Conservation (phyloP, 2,888 invertebrate genomes). For the Cheilosia grossa region DNA sequence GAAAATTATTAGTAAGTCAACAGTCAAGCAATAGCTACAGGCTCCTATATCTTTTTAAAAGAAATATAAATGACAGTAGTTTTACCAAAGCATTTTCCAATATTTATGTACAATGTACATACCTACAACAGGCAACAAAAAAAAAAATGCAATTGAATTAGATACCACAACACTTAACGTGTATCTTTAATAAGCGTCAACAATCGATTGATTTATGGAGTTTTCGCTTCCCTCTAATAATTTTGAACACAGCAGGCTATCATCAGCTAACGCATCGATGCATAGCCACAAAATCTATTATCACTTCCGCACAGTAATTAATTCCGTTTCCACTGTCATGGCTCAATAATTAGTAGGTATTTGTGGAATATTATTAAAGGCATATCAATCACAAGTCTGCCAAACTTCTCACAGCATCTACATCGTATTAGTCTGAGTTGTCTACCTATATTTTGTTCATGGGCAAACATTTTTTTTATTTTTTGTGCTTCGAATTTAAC, state of each 20-base stretch:
- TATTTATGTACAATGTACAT: no score
- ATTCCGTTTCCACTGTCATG: conserved; percentile 47
- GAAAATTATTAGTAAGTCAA: no score
- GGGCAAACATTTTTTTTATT: not conserved
- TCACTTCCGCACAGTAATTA: conserved; percentile 64
- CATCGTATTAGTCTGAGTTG: not conserved
- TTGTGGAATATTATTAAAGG: conserved; percentile 34
- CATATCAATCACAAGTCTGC: conserved; percentile 46
- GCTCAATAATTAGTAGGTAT: conserved; percentile 18
- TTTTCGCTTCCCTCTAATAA: conserved; percentile 32
- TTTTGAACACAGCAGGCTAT: conserved; percentile 26
- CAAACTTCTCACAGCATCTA: not conserved
- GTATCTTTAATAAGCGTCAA: not conserved
- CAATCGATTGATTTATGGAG: conserved; percentile 46
- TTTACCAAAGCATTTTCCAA: no score
- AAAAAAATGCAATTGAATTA: not conserved
- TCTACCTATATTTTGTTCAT: not conserved
- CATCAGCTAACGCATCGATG: conserved; percentile 43
- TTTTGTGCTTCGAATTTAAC: no score
- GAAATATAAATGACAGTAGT: no score
- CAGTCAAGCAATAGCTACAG: no score
- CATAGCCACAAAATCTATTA: conserved; percentile 60
- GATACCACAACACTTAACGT: not conserved
- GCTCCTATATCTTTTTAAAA: no score
- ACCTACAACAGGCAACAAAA: no score